Percentiles rank a stretch among this genome's conserved stretches.
Evolutionary conservation across 2,113 vertebrate genomes (phyloP).

Genomic region (Epinephelus moara): DNA sequence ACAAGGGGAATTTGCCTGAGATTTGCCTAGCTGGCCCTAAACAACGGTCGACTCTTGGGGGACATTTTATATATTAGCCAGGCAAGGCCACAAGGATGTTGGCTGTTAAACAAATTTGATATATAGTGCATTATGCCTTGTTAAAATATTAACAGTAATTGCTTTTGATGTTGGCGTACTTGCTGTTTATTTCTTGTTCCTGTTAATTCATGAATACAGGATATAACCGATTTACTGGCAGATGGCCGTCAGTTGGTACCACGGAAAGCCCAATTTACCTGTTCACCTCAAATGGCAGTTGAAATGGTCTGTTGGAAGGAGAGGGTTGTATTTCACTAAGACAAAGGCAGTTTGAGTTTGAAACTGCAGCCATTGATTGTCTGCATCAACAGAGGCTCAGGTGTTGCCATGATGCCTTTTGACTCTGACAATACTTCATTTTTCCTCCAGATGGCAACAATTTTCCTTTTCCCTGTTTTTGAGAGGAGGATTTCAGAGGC

Average conservation of each 20-base stretch:
- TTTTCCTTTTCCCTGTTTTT: constrained; percentile 37
- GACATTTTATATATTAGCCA: constrained; percentile 67
- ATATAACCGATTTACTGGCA: constrained; percentile 55
- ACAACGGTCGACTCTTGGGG: constrained; percentile 76
- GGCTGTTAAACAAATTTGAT: constrained; percentile 86
- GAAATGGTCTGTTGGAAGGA: neutral
- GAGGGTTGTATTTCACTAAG: neutral
- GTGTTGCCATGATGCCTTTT: neutral
- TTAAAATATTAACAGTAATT: constrained; percentile 59
- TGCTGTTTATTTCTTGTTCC: constrained; percentile 53
- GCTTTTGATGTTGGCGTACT: constrained; percentile 27
- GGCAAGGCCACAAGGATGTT: constrained; percentile 17
- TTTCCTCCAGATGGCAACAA: constrained; percentile 71
- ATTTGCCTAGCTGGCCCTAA: constrained; percentile 84
- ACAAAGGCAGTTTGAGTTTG: constrained; percentile 38
- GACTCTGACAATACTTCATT: constrained; percentile 41
- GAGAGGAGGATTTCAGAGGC: neutral
- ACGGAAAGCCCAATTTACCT: constrained; percentile 31
- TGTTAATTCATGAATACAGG: constrained; percentile 34
- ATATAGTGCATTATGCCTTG: constrained; percentile 57
- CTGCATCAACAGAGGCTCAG: constrained; percentile 9
- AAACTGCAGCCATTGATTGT: neutral
- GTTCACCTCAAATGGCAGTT: constrained; percentile 43
- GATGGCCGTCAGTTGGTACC: constrained; percentile 39
- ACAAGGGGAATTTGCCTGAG: constrained; percentile 85